Evolutionary conservation across 2,797 vertebrate genomes (phyloP), one percentile per base, ranked within the genome.

Genomic region (Tamandua tetradactyla): DNA sequence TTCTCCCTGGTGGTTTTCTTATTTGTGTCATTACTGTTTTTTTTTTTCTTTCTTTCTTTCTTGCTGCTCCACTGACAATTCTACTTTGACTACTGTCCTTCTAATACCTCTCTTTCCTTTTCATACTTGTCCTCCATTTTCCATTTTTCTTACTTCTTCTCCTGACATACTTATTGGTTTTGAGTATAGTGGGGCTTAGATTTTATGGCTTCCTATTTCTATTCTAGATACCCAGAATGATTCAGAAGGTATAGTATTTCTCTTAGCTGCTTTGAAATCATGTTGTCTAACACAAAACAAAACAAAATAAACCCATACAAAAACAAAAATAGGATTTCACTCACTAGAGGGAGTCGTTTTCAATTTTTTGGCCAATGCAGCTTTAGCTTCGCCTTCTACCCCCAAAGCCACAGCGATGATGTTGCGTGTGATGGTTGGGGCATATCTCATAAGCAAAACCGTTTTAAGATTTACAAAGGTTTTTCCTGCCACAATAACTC

Each of bases 401-500:
- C 99, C 98, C 7, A 98, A 98, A 0, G 99, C 98, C 81, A 98
- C 30, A 0, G 98, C 98, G 20, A 99, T 96, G 69, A 99, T 98
- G 69, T 98, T 99, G 76, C 30, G 74, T 30, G 98, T 97, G 20
- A 99, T 94, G 9, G 98, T 98, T 3, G 97, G 97, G 0, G 98
- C 98, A 0, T 95, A 97, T 3, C 97, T 97, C 40, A 98, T 95
- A 7, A 99, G 98, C 85, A 99, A 93, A 0, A 95, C 96, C 0
- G 99, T 98, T 90, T 99, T 99, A 49, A 99, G 98, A 95, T 99
- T 99, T 97, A 98, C 93, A 14, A 98, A 99, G 10, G 94, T 97
- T 94, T 98, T 98, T 13, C 99, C 99, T 3, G 98, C 98, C 89
- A 99, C 98, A 1, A 99, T 94, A 68, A 99, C 98, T 96, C 97